Base-by-base conservation (phyloP, 2,797 vertebrate species). In the Anguilla obscura region DNA sequence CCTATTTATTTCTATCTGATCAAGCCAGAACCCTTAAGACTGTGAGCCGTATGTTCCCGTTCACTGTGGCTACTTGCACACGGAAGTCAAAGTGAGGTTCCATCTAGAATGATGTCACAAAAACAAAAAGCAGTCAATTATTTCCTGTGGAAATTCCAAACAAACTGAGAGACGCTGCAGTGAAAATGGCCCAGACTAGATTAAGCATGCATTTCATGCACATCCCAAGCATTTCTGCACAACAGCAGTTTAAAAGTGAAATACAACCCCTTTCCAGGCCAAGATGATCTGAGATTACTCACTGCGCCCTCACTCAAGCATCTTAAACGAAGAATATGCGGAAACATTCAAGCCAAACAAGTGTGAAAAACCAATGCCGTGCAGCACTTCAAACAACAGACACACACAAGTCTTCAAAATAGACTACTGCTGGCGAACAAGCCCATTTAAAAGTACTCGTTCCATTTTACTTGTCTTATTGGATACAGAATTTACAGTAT, bases 161-260 rank as follows among this genome's bases (percentile, higher is more conserved):
- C 74, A 40, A 36, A 79, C 12, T 40, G 74, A 79, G 74, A 79
- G 74, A 10, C 10, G 3, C 30, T 45, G 74, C 74, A 40, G 45
- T 16, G 7, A 85, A 88, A 56, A 27, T 18, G n/a, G 50, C 18
- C 14, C 48, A 85, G 83, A 63, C 69, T 36, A 85, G 66, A 76
- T 85, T 82, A 88, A 69, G 66, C 52, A 87, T 36, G 69, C 66
- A 74, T 86, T 56, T 54, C 36, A 76, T 56, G n/a, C 4, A n/a
- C 71, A 79, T 48, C 52, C 27, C 66, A 76, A 71, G 50, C 69
- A n/a, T 50, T 9, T 56, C 9, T 56, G n/a, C 14, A 56, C 50
- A 21, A 12, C 9, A 18, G 58, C 36, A 86, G 58, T 66, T 36
- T 0, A 24, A 1, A 16, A 50, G 79, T 48, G 45, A 82, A 82